Evolutionary conservation across 2,888 invertebrate genomes (phyloP).

Genomic region (Tortrix viridana): DNA sequence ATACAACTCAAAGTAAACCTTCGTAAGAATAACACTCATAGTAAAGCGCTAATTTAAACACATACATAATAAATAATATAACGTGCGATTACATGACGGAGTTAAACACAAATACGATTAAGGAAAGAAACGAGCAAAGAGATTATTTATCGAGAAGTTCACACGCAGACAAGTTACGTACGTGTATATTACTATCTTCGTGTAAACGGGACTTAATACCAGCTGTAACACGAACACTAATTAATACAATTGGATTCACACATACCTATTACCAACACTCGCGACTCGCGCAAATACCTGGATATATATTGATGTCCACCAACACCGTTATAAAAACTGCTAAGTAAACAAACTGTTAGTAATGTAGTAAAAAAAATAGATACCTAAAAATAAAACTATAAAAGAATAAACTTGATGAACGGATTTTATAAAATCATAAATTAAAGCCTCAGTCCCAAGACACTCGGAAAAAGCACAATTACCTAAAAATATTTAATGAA

Average conservation of each 20-base stretch:
- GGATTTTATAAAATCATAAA: too few relatives aligned
- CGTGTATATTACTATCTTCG: slow-evolving; percentile 1
- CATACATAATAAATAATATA: not conserved
- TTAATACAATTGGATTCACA: slow-evolving; percentile 15
- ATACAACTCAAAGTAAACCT: too few relatives aligned
- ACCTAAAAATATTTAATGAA: too few relatives aligned
- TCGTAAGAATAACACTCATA: too few relatives aligned
- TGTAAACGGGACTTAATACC: slow-evolving; percentile 16
- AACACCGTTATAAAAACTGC: not conserved
- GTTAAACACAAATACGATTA: not conserved
- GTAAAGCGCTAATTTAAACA: not conserved
- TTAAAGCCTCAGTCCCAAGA: too few relatives aligned
- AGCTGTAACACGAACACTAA: slow-evolving; percentile 23
- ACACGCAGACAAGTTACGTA: not conserved
- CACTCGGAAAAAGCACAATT: too few relatives aligned
- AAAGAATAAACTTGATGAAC: too few relatives aligned
- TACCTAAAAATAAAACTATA: too few relatives aligned
- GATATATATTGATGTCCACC: slow-evolving; percentile 7
- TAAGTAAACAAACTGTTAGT: too few relatives aligned
- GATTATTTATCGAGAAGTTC: not conserved
- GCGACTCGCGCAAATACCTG: not conserved
- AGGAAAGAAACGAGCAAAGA: slow-evolving; percentile 1
- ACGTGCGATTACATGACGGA: not conserved
- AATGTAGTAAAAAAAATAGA: too few relatives aligned
- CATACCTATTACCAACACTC: not conserved